A percentile compares a stretch with the other conserved stretches of the same genome.
phyloP scores from a whole-genome alignment of 2,888 invertebrate genomes.

The Eristalinus sepulchralis region DNA sequence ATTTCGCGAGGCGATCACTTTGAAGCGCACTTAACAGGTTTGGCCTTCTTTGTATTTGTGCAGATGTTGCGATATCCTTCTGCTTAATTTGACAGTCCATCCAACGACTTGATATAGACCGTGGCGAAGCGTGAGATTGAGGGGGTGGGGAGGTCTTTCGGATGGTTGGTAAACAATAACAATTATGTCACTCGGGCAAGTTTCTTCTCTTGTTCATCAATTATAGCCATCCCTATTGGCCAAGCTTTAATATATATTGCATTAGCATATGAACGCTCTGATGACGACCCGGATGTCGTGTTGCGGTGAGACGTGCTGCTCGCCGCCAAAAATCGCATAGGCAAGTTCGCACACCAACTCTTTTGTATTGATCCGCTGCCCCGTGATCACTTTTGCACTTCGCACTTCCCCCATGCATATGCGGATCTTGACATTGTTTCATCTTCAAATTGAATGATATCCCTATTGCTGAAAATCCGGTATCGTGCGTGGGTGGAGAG shows the following conservation, averaged over 20 bases:
- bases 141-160: neutral
- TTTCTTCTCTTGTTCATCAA: neutral
- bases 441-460: neutral
- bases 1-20: neutral
- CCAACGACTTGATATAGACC: neutral
- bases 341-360: slow-evolving; percentile 54
- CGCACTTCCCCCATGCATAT: too few species aligned
- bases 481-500: slow-evolving; percentile 36
- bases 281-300: slow-evolving; percentile 52
- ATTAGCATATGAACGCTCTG: slow-evolving; percentile 22
- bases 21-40: neutral
- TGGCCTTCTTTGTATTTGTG: neutral
- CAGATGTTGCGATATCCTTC: slow-evolving; percentile 4
- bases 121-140: neutral
- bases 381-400: neutral
- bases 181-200: neutral
- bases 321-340: slow-evolving; percentile 17
- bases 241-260: slow-evolving; percentile 12
- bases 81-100: neutral
- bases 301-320: slow-evolving; percentile 1
- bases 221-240: slow-evolving; percentile 7
- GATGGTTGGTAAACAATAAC: neutral
- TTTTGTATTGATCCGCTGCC: slow-evolving; percentile 36
- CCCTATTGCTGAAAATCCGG: slow-evolving; percentile 3
- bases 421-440: neutral